phyloP scores from a whole-genome alignment of 2,888 invertebrate genomes.

The Megamerina dolium region DNA sequence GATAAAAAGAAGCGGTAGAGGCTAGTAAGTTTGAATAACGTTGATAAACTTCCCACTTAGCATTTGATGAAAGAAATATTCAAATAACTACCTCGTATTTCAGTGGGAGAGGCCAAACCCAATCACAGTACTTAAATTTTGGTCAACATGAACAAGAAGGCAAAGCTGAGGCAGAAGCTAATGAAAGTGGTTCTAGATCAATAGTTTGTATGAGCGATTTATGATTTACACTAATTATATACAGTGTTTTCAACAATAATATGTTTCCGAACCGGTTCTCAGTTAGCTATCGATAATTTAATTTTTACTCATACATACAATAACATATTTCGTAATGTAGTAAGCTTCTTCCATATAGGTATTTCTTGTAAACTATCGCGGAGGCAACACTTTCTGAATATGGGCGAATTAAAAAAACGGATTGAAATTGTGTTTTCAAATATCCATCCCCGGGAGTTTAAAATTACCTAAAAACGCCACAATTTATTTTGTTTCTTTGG shows the following conservation, averaged over 20 bases:
- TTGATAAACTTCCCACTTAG: not conserved
- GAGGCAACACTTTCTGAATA: too few relatives aligned
- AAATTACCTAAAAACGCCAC: too few relatives aligned
- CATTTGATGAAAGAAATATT: not conserved
- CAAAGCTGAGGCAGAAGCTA: constrained; percentile 76
- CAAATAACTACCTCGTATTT: not conserved
- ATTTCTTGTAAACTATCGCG: too few relatives aligned
- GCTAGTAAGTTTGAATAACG: constrained; percentile 38
- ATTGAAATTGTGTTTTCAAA: too few relatives aligned
- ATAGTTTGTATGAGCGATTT: constrained; percentile 44
- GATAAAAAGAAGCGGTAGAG: constrained; percentile 40
- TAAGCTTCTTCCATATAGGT: too few relatives aligned
- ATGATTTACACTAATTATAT: too few relatives aligned
- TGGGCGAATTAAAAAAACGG: too few relatives aligned
- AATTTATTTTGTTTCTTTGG: too few relatives aligned
- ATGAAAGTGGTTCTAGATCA: constrained; percentile 51
- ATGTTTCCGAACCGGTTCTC: too few relatives aligned
- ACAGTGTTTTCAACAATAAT: too few relatives aligned
- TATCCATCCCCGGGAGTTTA: too few relatives aligned
- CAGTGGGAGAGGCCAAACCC: constrained; percentile 65
- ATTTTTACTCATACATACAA: not conserved
- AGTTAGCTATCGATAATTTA: not conserved
- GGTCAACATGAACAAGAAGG: constrained; percentile 60
- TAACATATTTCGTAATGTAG: not conserved
- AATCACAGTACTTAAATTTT: constrained; percentile 74